phyloP scores from a whole-genome alignment of 2,797 vertebrate genomes.

The Pangasius sanitwongsei region DNA sequence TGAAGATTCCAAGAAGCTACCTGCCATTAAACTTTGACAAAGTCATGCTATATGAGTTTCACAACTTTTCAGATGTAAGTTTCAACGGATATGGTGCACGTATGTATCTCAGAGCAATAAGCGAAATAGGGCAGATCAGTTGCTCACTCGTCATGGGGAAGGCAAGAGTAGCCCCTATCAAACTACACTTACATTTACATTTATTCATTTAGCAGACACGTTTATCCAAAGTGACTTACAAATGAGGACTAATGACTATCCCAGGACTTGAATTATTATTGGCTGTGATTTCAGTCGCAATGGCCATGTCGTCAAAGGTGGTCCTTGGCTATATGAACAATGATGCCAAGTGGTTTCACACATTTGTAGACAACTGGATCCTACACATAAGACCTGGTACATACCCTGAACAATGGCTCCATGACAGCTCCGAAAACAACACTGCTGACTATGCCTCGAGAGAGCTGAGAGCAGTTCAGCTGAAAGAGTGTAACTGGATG shows the following conservation, averaged over 20 bases:
- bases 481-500: constrained; percentile 38
- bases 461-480: constrained; percentile 7
- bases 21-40: not conserved
- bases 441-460: constrained; percentile 34
- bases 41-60: constrained; percentile 13
- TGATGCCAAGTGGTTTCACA: not conserved
- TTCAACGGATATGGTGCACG: constrained; percentile 43
- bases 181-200: not conserved
- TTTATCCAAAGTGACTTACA: no score
- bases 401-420: constrained; percentile 24
- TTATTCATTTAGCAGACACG: no score
- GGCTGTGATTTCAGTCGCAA: constrained; percentile 43
- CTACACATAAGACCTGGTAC: not conserved
- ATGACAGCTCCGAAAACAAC: constrained; percentile 30
- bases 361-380: not conserved
- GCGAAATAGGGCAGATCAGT: constrained; percentile 35
- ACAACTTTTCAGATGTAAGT: constrained; percentile 49
- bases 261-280: constrained; percentile 25
- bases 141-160: constrained; percentile 53
- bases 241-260: not conserved
- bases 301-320: constrained; percentile 6
- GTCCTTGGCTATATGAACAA: not conserved
- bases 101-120: constrained; percentile 37
- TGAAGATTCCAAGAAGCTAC: constrained; percentile 34
- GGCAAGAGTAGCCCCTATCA: constrained; percentile 45